These are phyloP conservation scores for Apamea anceps DNA, from an alignment of 2,888 invertebrate genomes.

Conservation along the genomic window DNA sequence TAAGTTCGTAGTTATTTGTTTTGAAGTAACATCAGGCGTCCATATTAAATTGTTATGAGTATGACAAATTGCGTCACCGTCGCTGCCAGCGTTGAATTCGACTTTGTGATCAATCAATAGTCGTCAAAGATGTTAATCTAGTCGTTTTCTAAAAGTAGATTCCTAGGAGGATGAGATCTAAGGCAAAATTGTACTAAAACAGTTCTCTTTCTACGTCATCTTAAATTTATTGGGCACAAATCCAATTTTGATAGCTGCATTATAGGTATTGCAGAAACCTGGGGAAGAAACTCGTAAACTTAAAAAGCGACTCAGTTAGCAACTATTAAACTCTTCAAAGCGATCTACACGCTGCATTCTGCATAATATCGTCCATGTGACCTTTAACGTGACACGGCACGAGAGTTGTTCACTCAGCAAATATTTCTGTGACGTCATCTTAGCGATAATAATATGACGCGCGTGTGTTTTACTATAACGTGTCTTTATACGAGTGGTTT, in stretches of 20 bases:
- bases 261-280: neutral
- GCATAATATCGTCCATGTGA: conserved; percentile 51
- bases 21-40: neutral
- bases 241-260: conserved; percentile 21
- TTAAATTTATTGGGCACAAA: conserved; percentile 15
- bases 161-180: neutral
- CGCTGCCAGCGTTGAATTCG: neutral
- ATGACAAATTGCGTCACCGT: conserved; percentile 23
- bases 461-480: conserved; percentile 32
- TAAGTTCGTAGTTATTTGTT: neutral
- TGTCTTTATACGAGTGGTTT: conserved; percentile 20
- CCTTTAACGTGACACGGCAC: conserved; percentile 48
- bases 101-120: conserved; percentile 17
- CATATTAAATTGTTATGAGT: neutral
- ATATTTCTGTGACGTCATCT: conserved; percentile 56
- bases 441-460: conserved; percentile 40
- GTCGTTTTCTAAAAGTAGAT: neutral
- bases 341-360: conserved; percentile 21
- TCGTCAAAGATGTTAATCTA: neutral
- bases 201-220: neutral
- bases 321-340: conserved; percentile 28
- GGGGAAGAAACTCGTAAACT: neutral
- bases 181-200: conserved; percentile 12
- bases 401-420: conserved; percentile 50
- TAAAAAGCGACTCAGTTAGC: conserved; percentile 28